These are phyloP conservation scores for Tor tambroides DNA, from an alignment of 2,113 vertebrate species.

Conservation along the genomic window DNA sequence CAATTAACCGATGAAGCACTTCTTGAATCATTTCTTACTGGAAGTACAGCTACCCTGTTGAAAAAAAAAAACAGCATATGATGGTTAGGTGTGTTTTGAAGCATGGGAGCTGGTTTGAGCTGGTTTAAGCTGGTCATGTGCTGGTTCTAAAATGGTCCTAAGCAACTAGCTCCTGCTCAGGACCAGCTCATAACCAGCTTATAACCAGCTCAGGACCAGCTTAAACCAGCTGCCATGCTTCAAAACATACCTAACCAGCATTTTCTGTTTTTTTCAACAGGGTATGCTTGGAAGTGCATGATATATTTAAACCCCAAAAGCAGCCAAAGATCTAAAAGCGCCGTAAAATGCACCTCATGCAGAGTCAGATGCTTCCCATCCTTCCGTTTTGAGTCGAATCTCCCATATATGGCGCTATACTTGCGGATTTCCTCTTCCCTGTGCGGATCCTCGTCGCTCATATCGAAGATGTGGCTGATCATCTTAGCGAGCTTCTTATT, in stretches of 20 bases:
- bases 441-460: constrained; percentile 89
- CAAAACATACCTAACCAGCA: no score
- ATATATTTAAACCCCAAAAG: not conserved
- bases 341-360: constrained; percentile 82
- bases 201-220: no score
- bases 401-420: constrained; percentile 98
- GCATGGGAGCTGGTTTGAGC: no score
- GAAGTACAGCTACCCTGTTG: not conserved
- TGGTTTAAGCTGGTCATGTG: no score
- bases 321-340: not conserved
- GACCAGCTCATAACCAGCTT: no score
- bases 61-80: no score
- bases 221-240: no score
- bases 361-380: constrained; percentile 97
- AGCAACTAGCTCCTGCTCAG: no score
- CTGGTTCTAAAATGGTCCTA: no score
- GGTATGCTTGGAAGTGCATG: not conserved
- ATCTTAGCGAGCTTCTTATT: constrained; percentile 98
- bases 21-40: not conserved
- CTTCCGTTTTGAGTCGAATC: constrained; percentile 97
- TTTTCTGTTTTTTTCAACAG: no score
- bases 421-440: constrained; percentile 96
- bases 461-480: constrained; percentile 97
- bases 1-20: not conserved
- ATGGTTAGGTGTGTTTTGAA: no score